Conservation (phyloP, 2,113 vertebrate genomes). For the Anhinga rufa region DNA sequence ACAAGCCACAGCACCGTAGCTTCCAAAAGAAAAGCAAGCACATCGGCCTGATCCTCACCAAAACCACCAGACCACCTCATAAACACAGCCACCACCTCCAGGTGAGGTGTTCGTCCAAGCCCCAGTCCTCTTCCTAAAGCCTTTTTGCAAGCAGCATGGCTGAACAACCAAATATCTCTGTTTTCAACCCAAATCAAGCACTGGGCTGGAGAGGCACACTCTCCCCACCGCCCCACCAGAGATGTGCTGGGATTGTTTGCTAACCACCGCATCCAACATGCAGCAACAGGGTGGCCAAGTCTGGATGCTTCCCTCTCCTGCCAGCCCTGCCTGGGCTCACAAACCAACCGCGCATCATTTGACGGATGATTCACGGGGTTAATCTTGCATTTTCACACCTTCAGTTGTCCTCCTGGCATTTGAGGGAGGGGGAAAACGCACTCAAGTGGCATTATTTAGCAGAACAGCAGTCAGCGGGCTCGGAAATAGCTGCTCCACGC, state of each 20-base stretch:
- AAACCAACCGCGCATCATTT: not conserved
- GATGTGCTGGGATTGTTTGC: not conserved
- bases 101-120: not conserved
- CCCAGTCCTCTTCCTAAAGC: not conserved
- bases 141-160: rapidly evolving
- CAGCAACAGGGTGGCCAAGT: not conserved
- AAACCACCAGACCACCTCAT: not conserved
- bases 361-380: not conserved
- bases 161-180: not conserved
- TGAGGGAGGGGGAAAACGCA: not conserved
- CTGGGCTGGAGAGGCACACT: rapidly evolving
- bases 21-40: not conserved
- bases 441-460: not conserved
- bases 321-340: not conserved
- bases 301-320: not conserved
- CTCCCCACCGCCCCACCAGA: not conserved
- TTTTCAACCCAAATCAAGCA: not conserved
- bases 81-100: not conserved
- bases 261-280: rapidly evolving
- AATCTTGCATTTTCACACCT: not conserved
- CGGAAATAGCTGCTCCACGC: not conserved
- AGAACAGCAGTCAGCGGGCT: not conserved
- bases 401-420: not conserved
- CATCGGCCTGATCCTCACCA: not conserved
- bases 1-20: not conserved